Evolutionary conservation across 2,113 vertebrate genomes (phyloP).

Genomic region (Taurulus bubalis): DNA sequence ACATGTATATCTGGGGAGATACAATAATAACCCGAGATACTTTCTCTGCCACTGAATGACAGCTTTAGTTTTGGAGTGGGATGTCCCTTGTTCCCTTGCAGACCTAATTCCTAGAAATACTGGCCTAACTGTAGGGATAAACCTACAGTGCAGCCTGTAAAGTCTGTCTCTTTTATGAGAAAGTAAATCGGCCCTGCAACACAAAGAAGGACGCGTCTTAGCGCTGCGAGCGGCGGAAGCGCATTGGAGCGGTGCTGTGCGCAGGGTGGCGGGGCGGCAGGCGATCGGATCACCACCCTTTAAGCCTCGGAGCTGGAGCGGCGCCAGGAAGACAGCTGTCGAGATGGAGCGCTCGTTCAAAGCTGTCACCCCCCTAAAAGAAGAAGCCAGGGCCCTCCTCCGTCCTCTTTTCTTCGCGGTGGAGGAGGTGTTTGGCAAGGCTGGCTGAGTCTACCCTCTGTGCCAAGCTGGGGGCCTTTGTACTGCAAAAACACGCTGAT

Average conservation of each 20-base stretch:
- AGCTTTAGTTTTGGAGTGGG: slow-evolving; percentile 11
- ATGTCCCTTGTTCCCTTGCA: neutral
- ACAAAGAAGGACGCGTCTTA: slow-evolving; percentile 50
- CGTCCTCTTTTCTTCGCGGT: slow-evolving; percentile 57
- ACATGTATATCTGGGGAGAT: neutral
- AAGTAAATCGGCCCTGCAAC: slow-evolving; percentile 13
- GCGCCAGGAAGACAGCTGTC: slow-evolving; percentile 99
- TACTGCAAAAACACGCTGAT: slow-evolving; percentile 68
- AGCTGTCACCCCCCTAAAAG: slow-evolving; percentile 93
- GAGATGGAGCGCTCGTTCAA: slow-evolving; percentile 92
- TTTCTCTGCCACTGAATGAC: neutral
- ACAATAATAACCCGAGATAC: neutral
- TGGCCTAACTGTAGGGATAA: neutral
- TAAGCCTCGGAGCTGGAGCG: slow-evolving; percentile 91
- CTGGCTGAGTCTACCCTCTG: slow-evolving; percentile 54
- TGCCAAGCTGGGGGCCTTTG: slow-evolving; percentile 78
- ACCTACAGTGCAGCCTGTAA: slow-evolving; percentile 3
- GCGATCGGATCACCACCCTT: slow-evolving; percentile 85
- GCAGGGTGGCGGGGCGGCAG: slow-evolving; percentile 85
- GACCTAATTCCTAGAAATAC: neutral
- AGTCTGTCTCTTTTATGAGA: slow-evolving; percentile 33
- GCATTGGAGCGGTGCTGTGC: slow-evolving; percentile 82
- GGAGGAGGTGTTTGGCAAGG: slow-evolving; percentile 81
- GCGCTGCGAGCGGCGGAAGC: slow-evolving; percentile 79
- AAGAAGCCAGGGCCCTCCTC: slow-evolving; percentile 77